Evolutionary conservation across 2,888 invertebrate species (phyloP).

Genomic region (Galeruca laticollis): DNA sequence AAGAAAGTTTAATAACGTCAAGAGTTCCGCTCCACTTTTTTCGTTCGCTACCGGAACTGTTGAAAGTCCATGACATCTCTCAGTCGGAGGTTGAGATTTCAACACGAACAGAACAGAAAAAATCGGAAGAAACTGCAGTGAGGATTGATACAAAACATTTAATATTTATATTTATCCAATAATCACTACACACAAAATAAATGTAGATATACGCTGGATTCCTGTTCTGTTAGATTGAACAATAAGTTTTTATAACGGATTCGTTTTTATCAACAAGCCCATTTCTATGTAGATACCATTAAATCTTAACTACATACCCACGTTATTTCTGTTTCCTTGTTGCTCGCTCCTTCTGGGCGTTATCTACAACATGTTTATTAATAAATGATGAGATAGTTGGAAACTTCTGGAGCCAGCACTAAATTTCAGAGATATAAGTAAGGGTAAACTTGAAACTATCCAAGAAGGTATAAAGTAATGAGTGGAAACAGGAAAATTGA

Average conservation of each 20-base stretch:
- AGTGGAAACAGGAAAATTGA: background rate
- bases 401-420: background rate
- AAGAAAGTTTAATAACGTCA: too few relatives aligned
- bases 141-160: too few relatives aligned
- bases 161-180: too few relatives aligned
- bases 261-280: background rate
- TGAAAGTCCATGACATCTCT: too few relatives aligned
- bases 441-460: background rate
- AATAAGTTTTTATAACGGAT: background rate
- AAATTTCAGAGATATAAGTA: background rate
- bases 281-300: background rate
- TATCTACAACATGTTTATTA: constrained; percentile 1
- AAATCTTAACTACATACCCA: background rate
- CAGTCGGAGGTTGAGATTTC: too few relatives aligned
- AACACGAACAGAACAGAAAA: too few relatives aligned
- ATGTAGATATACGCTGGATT: too few relatives aligned
- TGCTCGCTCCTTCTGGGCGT: background rate
- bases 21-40: too few relatives aligned
- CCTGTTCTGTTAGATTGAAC: background rate
- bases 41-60: too few relatives aligned
- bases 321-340: background rate
- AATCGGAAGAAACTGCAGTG: too few relatives aligned
- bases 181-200: too few relatives aligned
- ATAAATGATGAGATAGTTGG: background rate
- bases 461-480: background rate